Base-by-base conservation (phyloP, 2,888 invertebrate genomes). In the Esperia sulphurella region DNA sequence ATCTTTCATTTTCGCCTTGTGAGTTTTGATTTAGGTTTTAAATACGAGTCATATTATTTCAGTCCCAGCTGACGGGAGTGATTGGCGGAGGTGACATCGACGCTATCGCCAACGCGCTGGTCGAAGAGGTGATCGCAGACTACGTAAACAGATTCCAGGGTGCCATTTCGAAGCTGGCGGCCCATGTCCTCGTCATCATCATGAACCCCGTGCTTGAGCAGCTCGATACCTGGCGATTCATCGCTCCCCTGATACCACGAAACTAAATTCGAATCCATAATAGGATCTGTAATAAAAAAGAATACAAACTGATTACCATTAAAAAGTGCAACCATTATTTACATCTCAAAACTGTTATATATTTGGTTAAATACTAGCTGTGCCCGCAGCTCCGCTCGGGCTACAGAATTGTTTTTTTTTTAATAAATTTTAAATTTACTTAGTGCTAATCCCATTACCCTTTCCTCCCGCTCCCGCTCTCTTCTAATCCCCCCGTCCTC, bases 11-110 rank as follows among this genome's bases (percentile, higher is more conserved):
- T n/a, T n/a, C n/a, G n/a, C n/a, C n/a, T n/a, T n/a, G n/a, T n/a
- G n/a, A n/a, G n/a, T n/a, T n/a, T n/a, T n/a, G n/a, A n/a, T n/a
- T n/a, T n/a, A n/a, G n/a, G n/a, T n/a, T n/a, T n/a, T n/a, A n/a
- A n/a, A n/a, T n/a, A n/a, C n/a, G n/a, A n/a, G n/a, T n/a, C n/a
- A n/a, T 46, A 14, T 12, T 2, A 21, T 69, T 66, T 9, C 71
- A 90, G 90, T 77, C 81, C 0, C 54, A 71, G 1, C 52, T 89
- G 43, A 69, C 68, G 5, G 90, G 90, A n/a, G 83, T 61, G 3
- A 83, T 90, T 48, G 90, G 88, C 9, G 90, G 89, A 9, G 89
- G 89, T 0, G 75, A 83, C 46, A 83, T 90, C 49, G 89, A 90
- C 58, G 58, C 54, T 0, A 75, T 90, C 30, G 79, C 85, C 13